Percentiles rank a stretch among this genome's conserved stretches.
Evolutionary conservation across 2,888 invertebrate species (phyloP).

Genomic region (Augiades crinisus): DNA sequence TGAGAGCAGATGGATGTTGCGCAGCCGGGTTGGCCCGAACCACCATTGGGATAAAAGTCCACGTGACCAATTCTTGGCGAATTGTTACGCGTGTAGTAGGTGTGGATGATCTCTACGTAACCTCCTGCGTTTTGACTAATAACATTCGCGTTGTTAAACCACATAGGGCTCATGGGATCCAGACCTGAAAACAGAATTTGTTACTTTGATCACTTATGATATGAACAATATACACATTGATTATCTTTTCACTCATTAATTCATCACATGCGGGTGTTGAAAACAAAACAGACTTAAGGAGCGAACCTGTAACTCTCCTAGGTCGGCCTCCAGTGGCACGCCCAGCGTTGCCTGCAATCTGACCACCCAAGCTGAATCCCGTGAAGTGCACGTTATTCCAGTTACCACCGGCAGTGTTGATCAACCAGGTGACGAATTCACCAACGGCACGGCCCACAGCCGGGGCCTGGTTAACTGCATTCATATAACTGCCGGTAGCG

Average conservation of each 20-base stretch:
- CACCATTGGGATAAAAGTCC: conserved; percentile 49
- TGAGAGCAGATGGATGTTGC: conserved; percentile 37
- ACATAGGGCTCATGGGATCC: conserved; percentile 51
- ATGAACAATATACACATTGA: too few relatives aligned
- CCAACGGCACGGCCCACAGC: conserved; percentile 48
- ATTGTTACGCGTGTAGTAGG: conserved; percentile 42
- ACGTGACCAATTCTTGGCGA: conserved; percentile 38
- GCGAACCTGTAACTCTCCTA: conserved; percentile 38
- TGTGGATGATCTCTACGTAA: conserved; percentile 47
- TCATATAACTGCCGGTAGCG: conserved; percentile 29
- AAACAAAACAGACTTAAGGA: too few relatives aligned
- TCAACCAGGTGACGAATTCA: conserved; percentile 53
- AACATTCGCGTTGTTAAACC: conserved; percentile 40
- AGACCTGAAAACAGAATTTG: conserved; percentile 37
- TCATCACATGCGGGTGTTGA: too few relatives aligned
- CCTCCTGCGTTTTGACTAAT: conserved; percentile 39
- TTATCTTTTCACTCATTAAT: too few relatives aligned
- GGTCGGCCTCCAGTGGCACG: conserved; percentile 35
- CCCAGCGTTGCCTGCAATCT: conserved; percentile 47
- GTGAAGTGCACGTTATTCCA: conserved; percentile 58
- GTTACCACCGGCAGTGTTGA: conserved; percentile 49
- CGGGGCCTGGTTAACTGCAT: conserved; percentile 41
- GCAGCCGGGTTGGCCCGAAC: conserved; percentile 39
- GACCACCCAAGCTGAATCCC: conserved; percentile 61
- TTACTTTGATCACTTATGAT: too few relatives aligned